Conservation (phyloP, 2,797 vertebrate genomes). For the Neoniphon sammara region DNA sequence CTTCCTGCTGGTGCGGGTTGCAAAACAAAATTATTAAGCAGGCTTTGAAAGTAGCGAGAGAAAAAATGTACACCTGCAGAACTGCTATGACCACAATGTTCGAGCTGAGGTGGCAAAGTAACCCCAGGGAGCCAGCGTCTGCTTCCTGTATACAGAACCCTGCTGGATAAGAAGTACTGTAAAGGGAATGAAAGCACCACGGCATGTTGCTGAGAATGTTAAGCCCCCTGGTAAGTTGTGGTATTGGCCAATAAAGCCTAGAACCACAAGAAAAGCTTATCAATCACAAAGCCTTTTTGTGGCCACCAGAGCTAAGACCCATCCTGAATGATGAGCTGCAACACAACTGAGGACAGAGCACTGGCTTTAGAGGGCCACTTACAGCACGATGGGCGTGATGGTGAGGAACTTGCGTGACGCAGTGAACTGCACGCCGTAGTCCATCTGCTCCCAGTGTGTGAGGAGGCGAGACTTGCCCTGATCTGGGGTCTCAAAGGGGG, state of each 20-base stretch:
- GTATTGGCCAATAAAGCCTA: constrained; percentile 17
- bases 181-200: constrained; percentile 32
- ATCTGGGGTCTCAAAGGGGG: constrained; percentile 96
- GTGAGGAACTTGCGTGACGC: constrained; percentile 97
- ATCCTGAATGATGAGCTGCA: background rate
- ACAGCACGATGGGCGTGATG: constrained; percentile 97
- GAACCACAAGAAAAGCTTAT: constrained; percentile 15
- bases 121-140: constrained; percentile 44
- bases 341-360: background rate
- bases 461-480: constrained; percentile 96
- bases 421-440: constrained; percentile 96
- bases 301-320: background rate
- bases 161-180: constrained; percentile 50
- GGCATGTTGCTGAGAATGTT: constrained; percentile 19
- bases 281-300: background rate
- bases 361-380: constrained; percentile 74
- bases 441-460: constrained; percentile 99
- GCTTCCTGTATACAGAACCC: constrained; percentile 58
- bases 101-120: constrained; percentile 49
- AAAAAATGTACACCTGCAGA: constrained; percentile 54
- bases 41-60: constrained; percentile 2
- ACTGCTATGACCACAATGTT: constrained; percentile 52
- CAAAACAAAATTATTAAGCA: constrained; percentile 27
- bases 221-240: constrained; percentile 17
- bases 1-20: constrained; percentile 23